These are phyloP conservation scores for Saxidomus purpurata DNA, from an alignment of 1,140 invertebrate genomes.

Conservation along the genomic window DNA sequence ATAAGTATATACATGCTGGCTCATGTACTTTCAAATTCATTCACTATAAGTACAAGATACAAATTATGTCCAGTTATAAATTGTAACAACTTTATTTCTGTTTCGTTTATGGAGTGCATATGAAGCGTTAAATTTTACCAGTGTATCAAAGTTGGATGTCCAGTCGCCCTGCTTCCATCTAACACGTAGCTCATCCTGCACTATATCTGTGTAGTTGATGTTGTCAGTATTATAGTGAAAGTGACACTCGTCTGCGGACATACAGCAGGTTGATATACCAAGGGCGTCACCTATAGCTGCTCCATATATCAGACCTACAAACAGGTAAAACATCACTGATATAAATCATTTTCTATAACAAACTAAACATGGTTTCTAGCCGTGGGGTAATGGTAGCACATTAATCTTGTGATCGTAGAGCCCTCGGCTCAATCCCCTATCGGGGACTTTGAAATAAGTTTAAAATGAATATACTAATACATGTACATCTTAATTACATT, in stretches of 20 bases:
- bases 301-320: conserved; percentile 85
- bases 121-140: too few species aligned
- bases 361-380: too few species aligned
- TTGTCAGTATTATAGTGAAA: conserved; percentile 84
- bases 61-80: too few species aligned
- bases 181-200: conserved; percentile 83
- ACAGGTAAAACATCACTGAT: not conserved
- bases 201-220: conserved; percentile 81
- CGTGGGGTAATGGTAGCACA: not conserved
- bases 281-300: conserved; percentile 86
- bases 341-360: not conserved
- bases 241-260: conserved; percentile 83
- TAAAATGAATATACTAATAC: too few species aligned
- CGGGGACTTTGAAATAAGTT: too few species aligned
- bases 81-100: too few species aligned
- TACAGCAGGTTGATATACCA: conserved; percentile 85
- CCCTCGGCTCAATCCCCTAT: too few species aligned
- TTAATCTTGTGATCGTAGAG: not conserved
- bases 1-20: too few species aligned
- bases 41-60: too few species aligned
- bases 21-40: too few species aligned
- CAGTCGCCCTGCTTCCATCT: conserved; percentile 85
- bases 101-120: too few species aligned
- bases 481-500: too few species aligned
- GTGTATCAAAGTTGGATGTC: conserved; percentile 85